Evolutionary conservation across 2,797 vertebrate species (phyloP).

Genomic region (Buceros bicornis): DNA sequence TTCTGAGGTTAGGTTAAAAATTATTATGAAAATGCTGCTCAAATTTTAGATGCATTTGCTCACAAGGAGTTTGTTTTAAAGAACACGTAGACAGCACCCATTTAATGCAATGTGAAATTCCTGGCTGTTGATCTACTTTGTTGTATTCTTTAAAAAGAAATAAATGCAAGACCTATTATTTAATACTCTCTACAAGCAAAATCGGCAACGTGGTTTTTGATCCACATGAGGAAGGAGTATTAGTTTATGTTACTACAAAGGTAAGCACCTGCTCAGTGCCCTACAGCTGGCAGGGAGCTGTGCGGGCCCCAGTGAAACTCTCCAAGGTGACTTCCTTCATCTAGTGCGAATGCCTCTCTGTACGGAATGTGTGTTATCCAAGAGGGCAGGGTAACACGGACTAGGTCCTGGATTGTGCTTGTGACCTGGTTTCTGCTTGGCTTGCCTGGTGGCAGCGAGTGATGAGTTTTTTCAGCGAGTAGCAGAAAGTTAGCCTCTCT

Average conservation of each 20-base stretch:
- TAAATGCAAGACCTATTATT: not conserved
- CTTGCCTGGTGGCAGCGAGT: not conserved
- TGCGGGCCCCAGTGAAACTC: not conserved
- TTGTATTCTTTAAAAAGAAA: not conserved
- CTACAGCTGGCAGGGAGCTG: not conserved
- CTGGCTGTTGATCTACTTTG: not conserved
- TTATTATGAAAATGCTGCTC: not conserved
- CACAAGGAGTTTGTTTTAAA: not conserved
- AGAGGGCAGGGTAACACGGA: not conserved
- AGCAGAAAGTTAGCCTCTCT: not conserved
- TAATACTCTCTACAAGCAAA: not conserved
- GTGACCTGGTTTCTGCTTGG: not conserved
- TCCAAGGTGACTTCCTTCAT: not conserved
- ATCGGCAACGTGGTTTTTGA: not conserved
- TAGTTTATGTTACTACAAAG: not conserved
- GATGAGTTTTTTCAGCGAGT: not conserved
- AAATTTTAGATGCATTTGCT: not conserved
- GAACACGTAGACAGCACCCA: accelerated
- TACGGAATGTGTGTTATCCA: accelerated
- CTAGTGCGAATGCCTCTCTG: not conserved
- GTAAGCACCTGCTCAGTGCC: not conserved
- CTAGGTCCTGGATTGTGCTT: not conserved
- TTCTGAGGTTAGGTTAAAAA: not conserved
- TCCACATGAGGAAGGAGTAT: not conserved
- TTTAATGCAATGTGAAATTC: accelerated